Percentiles rank a stretch among this genome's conserved stretches.
Conservation (phyloP, 2,888 invertebrate species). For the Erpobdella octoculata region DNA sequence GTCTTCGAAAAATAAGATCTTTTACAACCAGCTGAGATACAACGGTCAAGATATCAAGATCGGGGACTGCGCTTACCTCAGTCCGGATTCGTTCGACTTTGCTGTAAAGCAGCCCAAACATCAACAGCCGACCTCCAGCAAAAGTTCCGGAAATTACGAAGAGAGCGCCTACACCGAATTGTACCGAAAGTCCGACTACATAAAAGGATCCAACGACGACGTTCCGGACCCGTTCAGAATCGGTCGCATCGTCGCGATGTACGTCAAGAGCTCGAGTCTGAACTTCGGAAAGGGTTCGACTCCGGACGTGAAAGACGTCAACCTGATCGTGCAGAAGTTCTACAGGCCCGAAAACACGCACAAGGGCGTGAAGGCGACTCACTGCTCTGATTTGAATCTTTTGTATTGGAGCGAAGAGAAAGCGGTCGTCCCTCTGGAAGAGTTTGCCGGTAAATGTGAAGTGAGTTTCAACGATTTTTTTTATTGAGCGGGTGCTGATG, state of each 20-base stretch:
- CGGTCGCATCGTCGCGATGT: slow-evolving; percentile 63
- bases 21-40: slow-evolving; percentile 33
- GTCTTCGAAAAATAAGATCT: neutral
- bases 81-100: slow-evolving; percentile 47
- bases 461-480: slow-evolving; percentile 63
- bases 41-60: slow-evolving; percentile 57
- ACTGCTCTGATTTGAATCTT: slow-evolving; percentile 65
- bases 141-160: slow-evolving; percentile 52
- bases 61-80: slow-evolving; percentile 65
- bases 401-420: slow-evolving; percentile 71
- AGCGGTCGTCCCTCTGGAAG: slow-evolving; percentile 27
- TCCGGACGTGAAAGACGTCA: slow-evolving; percentile 59
- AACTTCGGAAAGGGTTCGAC: slow-evolving; percentile 39
- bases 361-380: slow-evolving; percentile 49
- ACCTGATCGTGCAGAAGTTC: slow-evolving; percentile 63
- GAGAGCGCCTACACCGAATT: slow-evolving; percentile 71
- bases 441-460: slow-evolving; percentile 64
- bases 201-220: slow-evolving; percentile 66
- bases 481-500: neutral
- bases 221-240: slow-evolving; percentile 71
- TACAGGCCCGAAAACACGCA: slow-evolving; percentile 49
- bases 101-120: slow-evolving; percentile 40
- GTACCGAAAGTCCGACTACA: slow-evolving; percentile 66
- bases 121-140: slow-evolving; percentile 34
- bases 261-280: slow-evolving; percentile 53